Evolutionary conservation across 2,113 vertebrate species (phyloP).

Genomic region (Trematomus loennbergii): DNA sequence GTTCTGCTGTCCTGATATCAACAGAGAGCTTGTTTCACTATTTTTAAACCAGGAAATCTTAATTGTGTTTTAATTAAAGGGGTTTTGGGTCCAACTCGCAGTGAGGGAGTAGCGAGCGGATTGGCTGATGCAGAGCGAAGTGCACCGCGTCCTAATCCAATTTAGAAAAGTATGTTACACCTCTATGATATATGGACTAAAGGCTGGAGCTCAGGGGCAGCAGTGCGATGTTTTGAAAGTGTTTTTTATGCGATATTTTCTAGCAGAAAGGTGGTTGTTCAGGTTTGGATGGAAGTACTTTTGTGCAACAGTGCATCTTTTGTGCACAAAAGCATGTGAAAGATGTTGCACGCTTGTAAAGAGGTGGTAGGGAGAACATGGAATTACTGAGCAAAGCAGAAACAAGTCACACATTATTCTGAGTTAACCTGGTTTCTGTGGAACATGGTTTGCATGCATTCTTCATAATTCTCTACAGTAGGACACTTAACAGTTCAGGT

Average conservation of each 20-base stretch:
- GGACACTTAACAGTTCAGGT: not conserved
- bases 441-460: conserved; percentile 16
- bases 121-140: too few species aligned
- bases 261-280: too few species aligned
- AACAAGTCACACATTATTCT: conserved; percentile 9
- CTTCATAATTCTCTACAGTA: conserved; percentile 10
- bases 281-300: too few species aligned
- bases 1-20: too few species aligned
- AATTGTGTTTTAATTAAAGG: too few species aligned
- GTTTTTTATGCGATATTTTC: not conserved
- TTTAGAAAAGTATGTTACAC: conserved; percentile 40
- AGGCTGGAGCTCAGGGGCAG: not conserved
- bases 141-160: not conserved
- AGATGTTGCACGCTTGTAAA: conserved; percentile 11
- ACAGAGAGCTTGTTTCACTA: too few species aligned
- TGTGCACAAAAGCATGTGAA: not conserved
- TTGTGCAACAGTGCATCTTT: not conserved
- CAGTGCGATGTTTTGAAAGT: not conserved
- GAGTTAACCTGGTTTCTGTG: conserved; percentile 11
- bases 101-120: too few species aligned
- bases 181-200: conserved; percentile 31
- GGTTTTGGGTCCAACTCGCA: too few species aligned
- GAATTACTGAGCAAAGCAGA: not conserved
- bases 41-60: too few species aligned
- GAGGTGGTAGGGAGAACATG: not conserved